Evolutionary conservation across 2,888 invertebrate species (phyloP).

Genomic region (Sminthurides aquaticus): DNA sequence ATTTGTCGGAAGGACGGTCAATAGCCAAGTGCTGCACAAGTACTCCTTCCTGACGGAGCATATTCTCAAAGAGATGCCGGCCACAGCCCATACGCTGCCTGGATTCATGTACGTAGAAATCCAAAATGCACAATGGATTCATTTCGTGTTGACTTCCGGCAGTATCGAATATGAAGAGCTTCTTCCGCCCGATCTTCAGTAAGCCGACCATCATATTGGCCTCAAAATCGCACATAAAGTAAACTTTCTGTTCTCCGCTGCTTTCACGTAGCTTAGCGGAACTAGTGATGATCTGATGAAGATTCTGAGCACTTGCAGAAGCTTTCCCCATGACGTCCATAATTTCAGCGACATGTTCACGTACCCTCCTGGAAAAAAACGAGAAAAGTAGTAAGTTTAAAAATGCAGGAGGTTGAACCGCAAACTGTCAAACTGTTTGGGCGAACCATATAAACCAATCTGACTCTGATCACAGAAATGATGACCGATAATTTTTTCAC

Average conservation of each 20-base stretch:
- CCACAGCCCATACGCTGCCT: constrained; percentile 81
- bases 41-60: constrained; percentile 60
- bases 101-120: constrained; percentile 82
- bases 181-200: constrained; percentile 82
- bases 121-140: constrained; percentile 78
- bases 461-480: background rate
- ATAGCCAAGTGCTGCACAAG: constrained; percentile 71
- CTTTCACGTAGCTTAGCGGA: constrained; percentile 32
- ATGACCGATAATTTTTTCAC: too few relatives aligned
- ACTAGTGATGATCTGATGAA: constrained; percentile 40
- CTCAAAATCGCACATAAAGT: constrained; percentile 35
- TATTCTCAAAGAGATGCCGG: constrained; percentile 68
- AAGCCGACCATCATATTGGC: constrained; percentile 63
- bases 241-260: constrained; percentile 35
- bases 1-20: constrained; percentile 85
- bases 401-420: background rate
- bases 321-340: constrained; percentile 41
- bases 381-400: too few relatives aligned
- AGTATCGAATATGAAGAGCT: constrained; percentile 74
- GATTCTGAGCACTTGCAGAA: constrained; percentile 39
- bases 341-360: constrained; percentile 33
- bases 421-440: too few relatives aligned
- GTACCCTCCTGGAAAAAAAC: constrained; percentile 30
- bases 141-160: constrained; percentile 65
- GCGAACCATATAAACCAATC: background rate